Evolutionary conservation across 2,113 vertebrate genomes (phyloP).

Genomic region (Glareola pratincola): DNA sequence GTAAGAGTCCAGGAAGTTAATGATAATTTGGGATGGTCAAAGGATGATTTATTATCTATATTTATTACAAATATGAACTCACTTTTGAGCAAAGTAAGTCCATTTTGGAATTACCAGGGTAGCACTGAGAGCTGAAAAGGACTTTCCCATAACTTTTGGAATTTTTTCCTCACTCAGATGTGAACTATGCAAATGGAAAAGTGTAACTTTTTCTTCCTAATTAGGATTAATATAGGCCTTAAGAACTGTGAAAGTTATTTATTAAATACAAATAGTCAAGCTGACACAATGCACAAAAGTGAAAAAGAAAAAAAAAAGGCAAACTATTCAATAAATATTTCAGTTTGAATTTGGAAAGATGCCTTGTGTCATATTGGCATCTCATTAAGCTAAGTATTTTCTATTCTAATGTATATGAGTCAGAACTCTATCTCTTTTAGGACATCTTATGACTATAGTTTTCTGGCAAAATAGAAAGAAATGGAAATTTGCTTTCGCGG

Average conservation of each 20-base stretch:
- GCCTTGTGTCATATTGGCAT: rapidly evolving
- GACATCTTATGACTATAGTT: neutral
- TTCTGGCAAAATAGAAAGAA: neutral
- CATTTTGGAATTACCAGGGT: neutral
- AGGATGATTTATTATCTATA: neutral
- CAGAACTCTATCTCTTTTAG: neutral
- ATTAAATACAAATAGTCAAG: neutral
- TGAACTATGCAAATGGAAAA: neutral
- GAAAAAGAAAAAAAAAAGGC: neutral
- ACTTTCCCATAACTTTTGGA: neutral
- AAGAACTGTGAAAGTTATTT: neutral
- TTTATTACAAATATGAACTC: neutral
- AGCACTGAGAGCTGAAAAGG: neutral
- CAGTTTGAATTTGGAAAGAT: neutral
- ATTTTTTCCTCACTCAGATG: neutral
- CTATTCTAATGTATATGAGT: neutral
- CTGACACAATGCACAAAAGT: neutral
- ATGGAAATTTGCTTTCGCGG: neutral
- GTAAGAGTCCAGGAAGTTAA: neutral
- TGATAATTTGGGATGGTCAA: neutral
- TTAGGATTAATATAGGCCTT: neutral
- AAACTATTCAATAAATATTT: neutral
- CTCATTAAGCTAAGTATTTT: neutral
- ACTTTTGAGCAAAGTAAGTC: neutral
- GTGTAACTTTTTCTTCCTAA: neutral